Percentiles rank a stretch among this genome's conserved stretches.
Evolutionary conservation across 2,797 vertebrate genomes (phyloP).

Genomic region (Dicrostonyx torquatus): DNA sequence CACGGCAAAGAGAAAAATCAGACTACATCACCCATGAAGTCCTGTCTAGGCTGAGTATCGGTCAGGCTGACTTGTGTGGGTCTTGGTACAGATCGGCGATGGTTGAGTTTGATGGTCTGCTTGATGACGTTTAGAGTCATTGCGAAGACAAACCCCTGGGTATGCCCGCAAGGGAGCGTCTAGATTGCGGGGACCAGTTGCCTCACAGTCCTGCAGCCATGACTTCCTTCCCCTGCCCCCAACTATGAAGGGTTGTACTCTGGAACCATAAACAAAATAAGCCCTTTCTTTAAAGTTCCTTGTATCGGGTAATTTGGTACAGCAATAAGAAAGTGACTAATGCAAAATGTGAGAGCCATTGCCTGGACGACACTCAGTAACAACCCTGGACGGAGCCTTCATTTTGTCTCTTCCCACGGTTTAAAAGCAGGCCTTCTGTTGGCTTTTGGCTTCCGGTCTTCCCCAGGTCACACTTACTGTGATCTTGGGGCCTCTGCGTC

Average conservation of each 20-base stretch:
- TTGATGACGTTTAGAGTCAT: neutral
- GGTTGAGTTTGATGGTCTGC: neutral
- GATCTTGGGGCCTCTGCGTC: neutral
- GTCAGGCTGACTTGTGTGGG: neutral
- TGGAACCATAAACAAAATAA: neutral
- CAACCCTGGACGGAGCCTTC: neutral
- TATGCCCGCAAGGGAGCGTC: neutral
- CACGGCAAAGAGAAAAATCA: neutral
- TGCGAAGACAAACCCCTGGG: neutral
- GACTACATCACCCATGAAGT: neutral
- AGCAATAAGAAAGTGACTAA: neutral
- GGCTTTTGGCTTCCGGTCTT: neutral
- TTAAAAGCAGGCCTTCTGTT: neutral
- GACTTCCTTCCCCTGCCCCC: accelerated
- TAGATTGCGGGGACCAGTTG: neutral
- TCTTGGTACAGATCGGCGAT: neutral
- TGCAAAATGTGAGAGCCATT: neutral
- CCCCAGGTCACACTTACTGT: neutral
- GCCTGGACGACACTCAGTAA: neutral
- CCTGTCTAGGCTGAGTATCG: neutral
- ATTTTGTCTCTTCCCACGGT: neutral
- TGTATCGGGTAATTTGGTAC: neutral
- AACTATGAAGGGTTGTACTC: too few relatives aligned
- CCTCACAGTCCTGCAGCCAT: neutral
- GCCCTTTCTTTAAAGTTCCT: neutral